Evolutionary conservation across 2,113 vertebrate genomes (phyloP).

Genomic region (Etheostoma spectabile): DNA sequence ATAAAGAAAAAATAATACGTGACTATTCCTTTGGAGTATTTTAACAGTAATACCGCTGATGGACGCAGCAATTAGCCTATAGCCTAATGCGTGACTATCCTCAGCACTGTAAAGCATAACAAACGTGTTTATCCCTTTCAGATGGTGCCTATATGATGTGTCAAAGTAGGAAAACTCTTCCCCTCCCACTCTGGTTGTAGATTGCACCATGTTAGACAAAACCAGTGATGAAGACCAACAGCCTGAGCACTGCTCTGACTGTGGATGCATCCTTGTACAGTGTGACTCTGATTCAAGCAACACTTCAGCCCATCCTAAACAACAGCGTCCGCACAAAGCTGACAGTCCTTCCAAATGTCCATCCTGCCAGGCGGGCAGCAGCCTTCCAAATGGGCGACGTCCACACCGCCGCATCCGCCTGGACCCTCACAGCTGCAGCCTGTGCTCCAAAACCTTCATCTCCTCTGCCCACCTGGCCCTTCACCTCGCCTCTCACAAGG

Average conservation of each 20-base stretch:
- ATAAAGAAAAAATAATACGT: not conserved
- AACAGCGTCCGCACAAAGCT: slow-evolving; percentile 6
- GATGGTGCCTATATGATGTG: slow-evolving; percentile 23
- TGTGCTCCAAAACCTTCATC: slow-evolving; percentile 83
- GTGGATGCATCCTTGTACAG: slow-evolving; percentile 52
- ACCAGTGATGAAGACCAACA: slow-evolving; percentile 29
- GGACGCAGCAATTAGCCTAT: not conserved
- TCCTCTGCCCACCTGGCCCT: slow-evolving; percentile 80
- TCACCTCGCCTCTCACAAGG: slow-evolving; percentile 81
- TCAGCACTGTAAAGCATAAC: not conserved
- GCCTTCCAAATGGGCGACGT: slow-evolving; percentile 48
- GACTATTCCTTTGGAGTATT: not conserved
- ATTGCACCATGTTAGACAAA: slow-evolving; percentile 69
- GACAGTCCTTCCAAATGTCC: slow-evolving; percentile 62
- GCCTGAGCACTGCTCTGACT: slow-evolving; percentile 61
- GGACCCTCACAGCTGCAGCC: slow-evolving; percentile 76
- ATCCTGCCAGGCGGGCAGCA: slow-evolving; percentile 55
- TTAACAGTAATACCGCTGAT: not conserved
- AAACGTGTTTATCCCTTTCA: slow-evolving; percentile 18
- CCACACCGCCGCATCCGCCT: slow-evolving; percentile 67
- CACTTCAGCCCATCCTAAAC: not conserved
- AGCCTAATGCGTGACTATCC: not conserved
- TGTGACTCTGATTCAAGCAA: slow-evolving; percentile 12
- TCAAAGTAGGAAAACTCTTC: not conserved
- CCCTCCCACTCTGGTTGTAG: slow-evolving; percentile 35